Conservation (phyloP, 35 echinoderm and acorn worm genomes). For the Ptychodera flava region DNA sequence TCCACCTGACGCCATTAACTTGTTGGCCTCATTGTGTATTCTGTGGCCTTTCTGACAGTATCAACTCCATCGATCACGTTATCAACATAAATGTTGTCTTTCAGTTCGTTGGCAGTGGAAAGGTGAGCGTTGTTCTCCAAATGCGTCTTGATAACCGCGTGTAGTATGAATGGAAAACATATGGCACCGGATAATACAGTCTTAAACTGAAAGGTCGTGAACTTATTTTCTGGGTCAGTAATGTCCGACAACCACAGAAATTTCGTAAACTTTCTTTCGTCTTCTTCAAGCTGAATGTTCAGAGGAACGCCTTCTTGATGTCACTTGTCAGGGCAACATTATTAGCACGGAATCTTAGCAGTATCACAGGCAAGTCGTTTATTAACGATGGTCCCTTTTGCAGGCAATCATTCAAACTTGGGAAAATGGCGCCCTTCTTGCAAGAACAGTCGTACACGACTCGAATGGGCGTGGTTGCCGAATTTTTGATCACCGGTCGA, state of each 20-base stretch:
- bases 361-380: background rate
- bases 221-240: background rate
- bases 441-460: background rate
- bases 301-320: no score
- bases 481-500: background rate
- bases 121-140: background rate
- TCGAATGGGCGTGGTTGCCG: background rate
- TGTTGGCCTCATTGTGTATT: slow-evolving; percentile 3
- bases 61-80: background rate
- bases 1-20: background rate
- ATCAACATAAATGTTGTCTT: background rate
- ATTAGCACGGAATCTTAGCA: background rate
- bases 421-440: background rate
- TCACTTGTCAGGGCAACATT: background rate
- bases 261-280: background rate
- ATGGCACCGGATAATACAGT: no score
- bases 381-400: background rate
- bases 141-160: background rate
- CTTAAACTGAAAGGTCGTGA: no score
- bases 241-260: background rate
- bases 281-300: no score
- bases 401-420: slow-evolving; percentile 4
- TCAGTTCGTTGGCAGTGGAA: background rate
- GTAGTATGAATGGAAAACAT: no score
- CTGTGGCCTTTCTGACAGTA: background rate